A percentile compares a stretch with the other conserved stretches of the same genome.
Conservation (phyloP, 2,113 vertebrate species). For the Laticauda laticaudata region DNA sequence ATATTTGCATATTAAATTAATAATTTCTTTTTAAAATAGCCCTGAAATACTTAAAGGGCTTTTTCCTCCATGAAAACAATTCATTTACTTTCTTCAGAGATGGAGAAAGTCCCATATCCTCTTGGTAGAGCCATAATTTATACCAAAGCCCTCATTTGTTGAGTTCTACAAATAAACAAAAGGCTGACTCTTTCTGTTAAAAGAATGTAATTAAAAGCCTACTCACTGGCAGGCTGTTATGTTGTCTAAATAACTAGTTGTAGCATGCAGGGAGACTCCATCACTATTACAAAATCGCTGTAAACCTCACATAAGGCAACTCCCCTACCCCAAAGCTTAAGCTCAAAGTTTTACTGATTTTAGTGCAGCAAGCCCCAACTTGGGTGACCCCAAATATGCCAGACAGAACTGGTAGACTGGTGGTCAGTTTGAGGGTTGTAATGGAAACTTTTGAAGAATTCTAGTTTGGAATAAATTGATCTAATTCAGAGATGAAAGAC, state of each 20-base stretch:
- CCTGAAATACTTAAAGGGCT: background rate
- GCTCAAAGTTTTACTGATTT: slow-evolving; percentile 28
- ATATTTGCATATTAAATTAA: background rate
- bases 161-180: background rate
- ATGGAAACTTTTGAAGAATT: background rate
- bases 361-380: background rate
- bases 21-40: background rate
- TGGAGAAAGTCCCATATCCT: background rate
- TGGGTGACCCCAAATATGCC: background rate
- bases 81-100: background rate
- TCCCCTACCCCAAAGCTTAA: background rate
- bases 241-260: background rate
- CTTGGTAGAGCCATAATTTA: background rate
- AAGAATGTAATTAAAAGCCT: background rate
- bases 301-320: background rate
- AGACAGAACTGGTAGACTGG: background rate
- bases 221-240: background rate
- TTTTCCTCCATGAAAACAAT: background rate
- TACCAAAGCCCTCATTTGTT: background rate
- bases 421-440: background rate
- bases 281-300: background rate
- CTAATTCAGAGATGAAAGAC: background rate
- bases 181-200: background rate
- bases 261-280: background rate
- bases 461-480: background rate